Evolutionary conservation across 37 sponge, comb jelly and placozoan genomes (phyloP).

Genomic region (Oopsacas minuta): DNA sequence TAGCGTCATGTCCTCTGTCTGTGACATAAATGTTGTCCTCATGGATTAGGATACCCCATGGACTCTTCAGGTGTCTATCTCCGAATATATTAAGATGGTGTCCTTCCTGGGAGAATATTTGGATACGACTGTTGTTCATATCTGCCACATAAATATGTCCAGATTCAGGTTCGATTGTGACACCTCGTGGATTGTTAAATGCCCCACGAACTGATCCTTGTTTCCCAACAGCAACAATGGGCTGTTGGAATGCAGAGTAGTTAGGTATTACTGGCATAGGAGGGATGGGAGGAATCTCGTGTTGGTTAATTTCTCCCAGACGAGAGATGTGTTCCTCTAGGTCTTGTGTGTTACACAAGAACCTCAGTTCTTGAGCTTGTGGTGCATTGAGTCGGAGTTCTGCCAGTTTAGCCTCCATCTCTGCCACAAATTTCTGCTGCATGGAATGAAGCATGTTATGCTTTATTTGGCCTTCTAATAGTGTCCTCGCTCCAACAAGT

Average conservation of each 20-base stretch:
- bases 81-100: background rate
- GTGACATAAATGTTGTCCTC: background rate
- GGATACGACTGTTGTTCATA: background rate
- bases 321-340: background rate
- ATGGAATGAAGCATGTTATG: background rate
- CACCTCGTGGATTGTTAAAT: background rate
- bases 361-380: background rate
- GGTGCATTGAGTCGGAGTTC: background rate
- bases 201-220: background rate
- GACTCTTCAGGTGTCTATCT: background rate
- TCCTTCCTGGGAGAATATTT: conserved; percentile 7
- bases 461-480: background rate
- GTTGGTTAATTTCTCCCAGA: background rate
- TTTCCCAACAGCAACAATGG: background rate
- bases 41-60: background rate
- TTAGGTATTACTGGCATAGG: background rate
- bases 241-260: background rate
- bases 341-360: background rate
- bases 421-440: background rate
- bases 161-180: background rate
- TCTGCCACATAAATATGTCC: conserved; percentile 17
- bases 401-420: background rate
- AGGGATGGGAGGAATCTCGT: conserved; percentile 15
- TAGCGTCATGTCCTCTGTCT: background rate
- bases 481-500: background rate